Evolutionary conservation across 2,113 vertebrate genomes (phyloP), one percentile per base, ranked within the genome.

Genomic region (Andinoacara biseriatus): DNA sequence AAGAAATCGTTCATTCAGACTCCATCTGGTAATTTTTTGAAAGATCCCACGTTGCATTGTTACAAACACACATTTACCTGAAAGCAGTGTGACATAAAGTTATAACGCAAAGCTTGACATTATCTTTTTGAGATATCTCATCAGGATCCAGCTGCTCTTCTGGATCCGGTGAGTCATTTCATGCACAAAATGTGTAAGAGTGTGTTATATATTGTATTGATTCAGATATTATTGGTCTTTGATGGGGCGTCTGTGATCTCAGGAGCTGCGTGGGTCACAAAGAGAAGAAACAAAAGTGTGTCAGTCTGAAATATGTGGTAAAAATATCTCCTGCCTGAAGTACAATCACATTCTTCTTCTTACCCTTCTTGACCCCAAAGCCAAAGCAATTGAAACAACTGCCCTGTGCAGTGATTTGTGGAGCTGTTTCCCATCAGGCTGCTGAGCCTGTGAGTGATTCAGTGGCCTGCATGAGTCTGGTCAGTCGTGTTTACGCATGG

Each of bases 361-460:
- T 80, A 74, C 80, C 76, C 76, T 59, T 43, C 52, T 78, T 85
- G 52, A 89, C 80, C 77, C 85, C 31, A 18, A 4, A 62, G 20
- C 78, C 63, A n/a, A 54, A 10, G 62, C 22, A 35, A 9, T 0
- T 29, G 24, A 31, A 62, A 54, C 49, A n/a, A 52, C 33, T 17
- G 60, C n/a, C 35, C 15, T 85, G 29, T 58, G 58, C 46, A 6
- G 58, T 86, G 81, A 87, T 83, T 85, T 89, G 86, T 62, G 85
- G 61, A 24, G 79, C 60, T 69, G 35, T 65, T 62, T 78, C 57
- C 56, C 74, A 35, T 56, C 74, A 3, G 54, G 58, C 56, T 22
- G n/a, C 1, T 5, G 5, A 0, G 26, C 15, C 52, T 31, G 24
- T 2, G 58, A 17, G 63, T 59, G 85, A 82, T 1, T 81, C 81